A percentile compares a stretch with the other conserved stretches of the same genome.
phyloP scores from a whole-genome alignment of 2,888 invertebrate species.

The Meta bourneti region DNA sequence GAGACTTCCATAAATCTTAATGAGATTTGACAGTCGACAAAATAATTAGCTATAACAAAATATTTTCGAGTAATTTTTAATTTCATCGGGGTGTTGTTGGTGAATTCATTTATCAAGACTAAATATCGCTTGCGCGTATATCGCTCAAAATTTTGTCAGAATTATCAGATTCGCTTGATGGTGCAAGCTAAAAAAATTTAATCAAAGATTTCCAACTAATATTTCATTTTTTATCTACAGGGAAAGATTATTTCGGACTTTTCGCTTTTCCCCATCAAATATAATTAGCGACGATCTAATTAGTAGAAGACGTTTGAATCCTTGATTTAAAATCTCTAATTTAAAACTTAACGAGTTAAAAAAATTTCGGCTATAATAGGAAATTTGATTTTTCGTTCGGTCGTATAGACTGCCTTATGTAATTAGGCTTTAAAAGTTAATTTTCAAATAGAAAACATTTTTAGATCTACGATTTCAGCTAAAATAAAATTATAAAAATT shows the following conservation, averaged over 20 bases:
- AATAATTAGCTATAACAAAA: constrained; percentile 60
- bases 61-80: not conserved
- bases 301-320: constrained; percentile 10
- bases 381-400: no score
- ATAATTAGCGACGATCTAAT: constrained; percentile 54
- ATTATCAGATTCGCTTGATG: constrained; percentile 22
- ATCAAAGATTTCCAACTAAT: constrained; percentile 37
- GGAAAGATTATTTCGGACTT: not conserved
- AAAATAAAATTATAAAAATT: not conserved
- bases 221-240: constrained; percentile 11
- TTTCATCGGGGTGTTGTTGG: not conserved
- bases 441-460: not conserved
- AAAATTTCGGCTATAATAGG: not conserved
- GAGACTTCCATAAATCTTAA: not conserved
- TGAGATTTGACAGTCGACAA: constrained; percentile 47
- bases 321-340: not conserved
- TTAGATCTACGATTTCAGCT: not conserved
- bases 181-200: constrained; percentile 20
- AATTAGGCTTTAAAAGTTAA: no score
- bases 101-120: constrained; percentile 68
- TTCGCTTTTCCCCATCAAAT: constrained; percentile 2
- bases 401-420: no score
- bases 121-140: no score
- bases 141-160: not conserved
- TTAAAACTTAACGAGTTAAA: not conserved